phyloP scores from a whole-genome alignment of 2,113 vertebrate species.

The Erythrocercus mccallii region DNA sequence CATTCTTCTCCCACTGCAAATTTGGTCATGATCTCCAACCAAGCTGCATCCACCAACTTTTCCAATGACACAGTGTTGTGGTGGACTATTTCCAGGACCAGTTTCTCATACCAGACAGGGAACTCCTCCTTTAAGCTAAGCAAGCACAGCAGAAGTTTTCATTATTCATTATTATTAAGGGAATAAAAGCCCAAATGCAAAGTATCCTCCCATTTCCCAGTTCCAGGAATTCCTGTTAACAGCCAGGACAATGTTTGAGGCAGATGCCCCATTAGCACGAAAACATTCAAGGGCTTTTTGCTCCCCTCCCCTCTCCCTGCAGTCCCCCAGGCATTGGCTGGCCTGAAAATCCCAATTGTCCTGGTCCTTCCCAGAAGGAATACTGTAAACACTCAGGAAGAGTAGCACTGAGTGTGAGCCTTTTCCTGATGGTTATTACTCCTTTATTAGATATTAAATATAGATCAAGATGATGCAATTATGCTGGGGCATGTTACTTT shows the following conservation, averaged over 20 bases:
- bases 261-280: neutral
- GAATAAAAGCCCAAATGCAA: neutral
- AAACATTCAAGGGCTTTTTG: neutral
- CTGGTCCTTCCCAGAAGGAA: neutral
- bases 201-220: neutral
- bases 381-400: neutral
- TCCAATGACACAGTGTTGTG: constrained; percentile 97
- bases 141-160: neutral
- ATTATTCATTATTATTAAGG: neutral
- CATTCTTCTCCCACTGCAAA: constrained; percentile 94
- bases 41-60: constrained; percentile 92
- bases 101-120: constrained; percentile 95
- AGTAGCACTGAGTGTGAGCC: neutral
- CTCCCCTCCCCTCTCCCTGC: neutral
- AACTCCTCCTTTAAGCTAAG: constrained; percentile 94
- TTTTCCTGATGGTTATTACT: neutral
- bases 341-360: neutral
- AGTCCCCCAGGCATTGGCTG: neutral
- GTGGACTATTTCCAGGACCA: constrained; percentile 93
- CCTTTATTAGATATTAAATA: neutral
- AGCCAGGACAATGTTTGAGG: neutral
- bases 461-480: neutral
- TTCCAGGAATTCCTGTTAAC: neutral
- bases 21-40: constrained; percentile 97
- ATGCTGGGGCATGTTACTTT: neutral